A percentile compares a stretch with the other conserved stretches of the same genome.
Conservation (phyloP, 2,888 invertebrate species). For the Synanthedon myopaeformis region DNA sequence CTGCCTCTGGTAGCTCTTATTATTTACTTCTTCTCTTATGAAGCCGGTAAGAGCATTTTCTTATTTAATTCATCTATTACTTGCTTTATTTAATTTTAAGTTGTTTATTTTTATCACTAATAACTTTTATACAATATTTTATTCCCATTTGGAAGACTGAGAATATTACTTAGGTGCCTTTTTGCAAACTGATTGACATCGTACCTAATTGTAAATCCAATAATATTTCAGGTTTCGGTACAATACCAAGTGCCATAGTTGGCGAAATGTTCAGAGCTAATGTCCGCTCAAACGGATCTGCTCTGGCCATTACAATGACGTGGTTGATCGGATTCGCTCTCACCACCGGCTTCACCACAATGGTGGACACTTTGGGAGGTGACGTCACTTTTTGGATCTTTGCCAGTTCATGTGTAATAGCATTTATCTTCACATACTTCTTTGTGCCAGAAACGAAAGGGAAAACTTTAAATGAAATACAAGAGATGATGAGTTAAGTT, state of each 20-base stretch:
- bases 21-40: background rate
- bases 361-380: conserved; percentile 21
- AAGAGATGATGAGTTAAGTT: conserved; percentile 14
- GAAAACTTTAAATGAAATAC: conserved; percentile 26
- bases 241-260: conserved; percentile 25
- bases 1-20: background rate
- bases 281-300: conserved; percentile 26
- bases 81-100: too few relatives aligned
- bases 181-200: background rate
- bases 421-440: conserved; percentile 22
- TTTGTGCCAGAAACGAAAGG: conserved; percentile 33
- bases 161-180: background rate
- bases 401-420: conserved; percentile 18
- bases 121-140: too few relatives aligned
- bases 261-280: conserved; percentile 31
- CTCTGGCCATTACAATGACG: conserved; percentile 26
- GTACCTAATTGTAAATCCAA: background rate
- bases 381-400: conserved; percentile 29
- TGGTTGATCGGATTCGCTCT: conserved; percentile 32
- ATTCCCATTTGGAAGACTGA: too few relatives aligned
- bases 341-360: conserved; percentile 21
- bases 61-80: background rate
- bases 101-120: too few relatives aligned
- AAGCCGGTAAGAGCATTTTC: background rate
- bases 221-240: conserved; percentile 23